These are phyloP conservation scores for Cecropterus lyciades DNA, from an alignment of 1,140 invertebrate genomes.

Conservation along the genomic window DNA sequence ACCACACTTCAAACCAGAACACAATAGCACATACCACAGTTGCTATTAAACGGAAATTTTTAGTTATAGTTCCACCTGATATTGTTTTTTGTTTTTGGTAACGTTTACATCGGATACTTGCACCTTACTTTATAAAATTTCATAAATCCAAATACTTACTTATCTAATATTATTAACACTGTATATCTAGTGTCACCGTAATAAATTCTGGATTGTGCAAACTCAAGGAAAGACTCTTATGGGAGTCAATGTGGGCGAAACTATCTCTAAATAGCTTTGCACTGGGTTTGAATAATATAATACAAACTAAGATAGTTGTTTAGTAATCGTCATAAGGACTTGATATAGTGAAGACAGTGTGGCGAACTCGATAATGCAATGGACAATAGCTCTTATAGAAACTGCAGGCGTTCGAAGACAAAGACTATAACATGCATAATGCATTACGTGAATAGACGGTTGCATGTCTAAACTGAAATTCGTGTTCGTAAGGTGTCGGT, in stretches of 20 bases:
- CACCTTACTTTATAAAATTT: neutral
- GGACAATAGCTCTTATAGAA: conserved; percentile 61
- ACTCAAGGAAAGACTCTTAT: conserved; percentile 37
- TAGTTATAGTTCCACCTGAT: no score
- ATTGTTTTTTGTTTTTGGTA: no score
- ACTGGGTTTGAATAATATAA: conserved; percentile 26
- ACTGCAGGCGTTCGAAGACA: conserved; percentile 40
- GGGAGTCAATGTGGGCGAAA: conserved; percentile 44
- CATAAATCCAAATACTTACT: neutral
- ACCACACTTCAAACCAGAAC: no score
- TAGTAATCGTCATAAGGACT: conserved; percentile 31
- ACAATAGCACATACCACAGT: no score
- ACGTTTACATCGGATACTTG: neutral
- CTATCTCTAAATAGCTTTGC: conserved; percentile 34
- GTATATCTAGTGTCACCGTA: neutral
- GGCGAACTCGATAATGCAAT: conserved; percentile 44
- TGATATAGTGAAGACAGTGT: conserved; percentile 24
- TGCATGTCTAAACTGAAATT: conserved; percentile 3
- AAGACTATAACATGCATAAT: conserved; percentile 28
- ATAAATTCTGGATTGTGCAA: conserved; percentile 3
- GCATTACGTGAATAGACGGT: conserved; percentile 20
- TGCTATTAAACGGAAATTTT: no score
- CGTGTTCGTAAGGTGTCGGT: conserved; percentile 14
- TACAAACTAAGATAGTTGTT: conserved; percentile 18
- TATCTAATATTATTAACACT: conserved; percentile 1